These are phyloP conservation scores for Hippoglossus stenolepis DNA, from an alignment of 2,113 vertebrate genomes.

Conservation along the genomic window DNA sequence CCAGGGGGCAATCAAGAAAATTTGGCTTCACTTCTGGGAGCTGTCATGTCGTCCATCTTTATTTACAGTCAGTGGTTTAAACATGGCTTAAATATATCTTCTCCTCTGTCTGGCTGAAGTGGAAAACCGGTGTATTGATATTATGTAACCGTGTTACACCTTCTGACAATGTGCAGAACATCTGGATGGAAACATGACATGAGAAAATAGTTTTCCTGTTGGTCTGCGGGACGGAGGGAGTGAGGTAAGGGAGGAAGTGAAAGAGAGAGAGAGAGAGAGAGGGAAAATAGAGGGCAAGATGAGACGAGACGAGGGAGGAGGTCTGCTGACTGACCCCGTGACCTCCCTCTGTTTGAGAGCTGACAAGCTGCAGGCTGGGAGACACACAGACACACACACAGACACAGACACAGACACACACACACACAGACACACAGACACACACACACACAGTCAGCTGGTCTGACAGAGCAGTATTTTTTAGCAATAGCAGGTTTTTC, in stretches of 20 bases:
- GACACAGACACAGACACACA: constrained; percentile 8
- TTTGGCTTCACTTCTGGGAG: no score
- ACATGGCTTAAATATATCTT: background rate
- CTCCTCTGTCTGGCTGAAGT: background rate
- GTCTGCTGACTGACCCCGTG: constrained; percentile 24
- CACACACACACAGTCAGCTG: constrained; percentile 11
- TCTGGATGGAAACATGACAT: constrained; percentile 28
- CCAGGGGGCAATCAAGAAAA: no score
- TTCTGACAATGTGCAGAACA: constrained; percentile 7
- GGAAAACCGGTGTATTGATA: background rate
- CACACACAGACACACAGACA: background rate
- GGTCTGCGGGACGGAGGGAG: constrained; percentile 29
- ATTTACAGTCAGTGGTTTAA: no score
- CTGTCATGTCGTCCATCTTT: no score
- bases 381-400: background rate
- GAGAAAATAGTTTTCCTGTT: constrained; percentile 8
- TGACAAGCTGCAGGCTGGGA: constrained; percentile 25
- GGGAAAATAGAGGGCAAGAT: background rate
- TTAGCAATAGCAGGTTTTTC: no score
- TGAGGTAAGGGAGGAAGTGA: background rate
- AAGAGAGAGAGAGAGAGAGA: background rate
- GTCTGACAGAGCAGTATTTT: no score
- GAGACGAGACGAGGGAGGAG: constrained; percentile 9
- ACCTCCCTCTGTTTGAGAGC: constrained; percentile 23
- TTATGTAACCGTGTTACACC: constrained; percentile 4